Base-by-base conservation (phyloP, 1,140 invertebrate genomes). In the Ylistrum balloti region DNA sequence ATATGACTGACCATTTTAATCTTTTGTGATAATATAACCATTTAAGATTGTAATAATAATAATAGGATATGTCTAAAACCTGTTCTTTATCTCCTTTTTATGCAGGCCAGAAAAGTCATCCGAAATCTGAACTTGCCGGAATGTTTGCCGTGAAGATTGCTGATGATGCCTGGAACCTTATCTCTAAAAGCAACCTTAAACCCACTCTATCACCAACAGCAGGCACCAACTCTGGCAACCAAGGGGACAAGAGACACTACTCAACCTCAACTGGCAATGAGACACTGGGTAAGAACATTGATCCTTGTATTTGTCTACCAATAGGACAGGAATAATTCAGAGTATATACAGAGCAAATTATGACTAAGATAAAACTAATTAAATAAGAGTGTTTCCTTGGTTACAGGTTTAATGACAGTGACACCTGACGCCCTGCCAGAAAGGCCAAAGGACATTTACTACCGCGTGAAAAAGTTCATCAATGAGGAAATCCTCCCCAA, bases 51-150 rank as follows among this genome's bases (percentile, higher is more conserved):
- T n/a, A n/a, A n/a, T n/a, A n/a, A n/a, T n/a, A n/a, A n/a, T n/a
- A n/a, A n/a, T n/a, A n/a, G n/a, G n/a, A n/a, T n/a, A n/a, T n/a
- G n/a, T n/a, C n/a, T n/a, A n/a, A n/a, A n/a, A n/a, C n/a, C n/a
- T n/a, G n/a, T n/a, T 38, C 35, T 38, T 5, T 38, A 38, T 38
- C 5, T 38, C 28, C 32, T 11, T 45, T 48, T 86, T 85, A 86
- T 85, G 34, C 56, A 96, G 96, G 95, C 88, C 96, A 96, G 90
- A 94, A 95, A 11, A 96, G 95, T 90, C 94, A 96, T 33, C 88
- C 95, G 17, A 92, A 91, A 90, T 94, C 95, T 33, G 88, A 95
- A 56, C 20, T 90, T n/a, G 93, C 95, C n/a, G 94, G 95, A 17
- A 85, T 88, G 20, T 93, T 95, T 87, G 94, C 96, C 22, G 93